Conservation (phyloP, 2,113 vertebrate genomes). For the Arvicanthis niloticus region DNA sequence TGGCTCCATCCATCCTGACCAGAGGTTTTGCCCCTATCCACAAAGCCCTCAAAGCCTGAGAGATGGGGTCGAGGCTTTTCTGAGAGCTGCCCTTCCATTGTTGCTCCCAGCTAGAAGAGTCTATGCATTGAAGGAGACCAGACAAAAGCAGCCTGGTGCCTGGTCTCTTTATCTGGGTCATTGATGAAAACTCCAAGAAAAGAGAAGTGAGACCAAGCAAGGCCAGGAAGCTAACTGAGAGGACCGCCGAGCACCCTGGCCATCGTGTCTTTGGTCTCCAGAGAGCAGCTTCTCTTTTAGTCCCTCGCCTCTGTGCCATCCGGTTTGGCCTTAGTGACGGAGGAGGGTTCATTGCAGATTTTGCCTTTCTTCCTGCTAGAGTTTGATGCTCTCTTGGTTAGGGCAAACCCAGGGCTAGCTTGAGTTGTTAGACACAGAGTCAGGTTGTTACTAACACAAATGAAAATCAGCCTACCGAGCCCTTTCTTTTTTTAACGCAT, state of each 20-base stretch:
- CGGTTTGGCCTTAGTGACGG: background rate
- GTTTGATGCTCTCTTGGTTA: background rate
- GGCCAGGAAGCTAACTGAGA: background rate
- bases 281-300: background rate
- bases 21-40: background rate
- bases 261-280: background rate
- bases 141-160: background rate
- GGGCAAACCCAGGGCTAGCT: background rate
- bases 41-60: background rate
- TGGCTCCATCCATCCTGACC: background rate
- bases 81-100: background rate
- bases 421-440: background rate
- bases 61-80: background rate
- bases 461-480: background rate
- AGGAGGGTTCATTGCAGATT: rapidly evolving
- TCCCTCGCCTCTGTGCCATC: background rate
- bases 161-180: background rate
- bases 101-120: background rate
- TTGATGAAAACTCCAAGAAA: conserved; percentile 49
- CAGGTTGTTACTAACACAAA: background rate
- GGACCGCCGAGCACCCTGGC: background rate
- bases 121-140: background rate
- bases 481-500: background rate
- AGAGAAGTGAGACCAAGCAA: conserved; percentile 64
- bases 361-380: background rate